phyloP scores from a whole-genome alignment of 2,113 vertebrate genomes.

The Sander vitreus region DNA sequence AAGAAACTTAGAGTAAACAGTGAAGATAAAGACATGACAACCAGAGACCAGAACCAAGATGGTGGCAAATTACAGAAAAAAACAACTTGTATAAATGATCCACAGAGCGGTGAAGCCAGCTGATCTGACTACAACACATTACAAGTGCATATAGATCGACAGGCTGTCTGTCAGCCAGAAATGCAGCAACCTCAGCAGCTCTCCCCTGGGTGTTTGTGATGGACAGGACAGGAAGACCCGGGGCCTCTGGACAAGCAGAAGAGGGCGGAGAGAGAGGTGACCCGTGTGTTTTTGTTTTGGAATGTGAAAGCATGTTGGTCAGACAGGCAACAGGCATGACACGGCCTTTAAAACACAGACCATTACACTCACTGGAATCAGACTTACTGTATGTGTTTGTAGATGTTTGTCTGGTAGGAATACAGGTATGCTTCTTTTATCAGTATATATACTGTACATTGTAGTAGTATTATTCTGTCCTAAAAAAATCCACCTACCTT shows the following conservation, averaged over 20 bases:
- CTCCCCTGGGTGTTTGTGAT: constrained; percentile 49
- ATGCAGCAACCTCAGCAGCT: constrained; percentile 34
- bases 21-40: neutral
- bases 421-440: constrained; percentile 23
- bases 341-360: constrained; percentile 31
- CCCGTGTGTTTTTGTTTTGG: constrained; percentile 69
- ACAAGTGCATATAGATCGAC: neutral
- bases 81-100: neutral
- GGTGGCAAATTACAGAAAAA: neutral
- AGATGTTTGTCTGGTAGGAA: neutral
- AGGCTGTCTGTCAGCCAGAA: constrained; percentile 29
- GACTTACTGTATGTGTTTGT: neutral
- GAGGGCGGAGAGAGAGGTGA: constrained; percentile 47
- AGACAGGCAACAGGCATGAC: constrained; percentile 34
- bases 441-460: neutral
- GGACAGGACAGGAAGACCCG: constrained; percentile 26
- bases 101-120: neutral
- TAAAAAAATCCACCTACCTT: neutral
- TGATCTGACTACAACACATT: neutral
- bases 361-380: constrained; percentile 25
- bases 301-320: constrained; percentile 56
- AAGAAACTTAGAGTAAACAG: neutral
- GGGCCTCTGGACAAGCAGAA: constrained; percentile 35
- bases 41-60: neutral
- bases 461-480: neutral